Conservation (phyloP, 1,140 invertebrate genomes). For the Eupeodes corollae region DNA sequence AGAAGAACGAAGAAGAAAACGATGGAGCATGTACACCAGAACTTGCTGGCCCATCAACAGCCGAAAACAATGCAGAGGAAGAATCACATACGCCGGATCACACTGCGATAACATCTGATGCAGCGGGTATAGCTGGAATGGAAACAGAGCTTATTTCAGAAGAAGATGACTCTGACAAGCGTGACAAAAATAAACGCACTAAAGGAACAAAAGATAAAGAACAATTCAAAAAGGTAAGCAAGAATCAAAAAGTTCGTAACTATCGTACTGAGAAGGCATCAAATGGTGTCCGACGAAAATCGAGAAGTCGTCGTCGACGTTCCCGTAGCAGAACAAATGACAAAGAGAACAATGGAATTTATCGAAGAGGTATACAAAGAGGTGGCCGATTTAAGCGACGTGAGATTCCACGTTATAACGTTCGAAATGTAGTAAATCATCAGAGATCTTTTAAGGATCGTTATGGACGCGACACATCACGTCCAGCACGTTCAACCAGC, state of each 20-base stretch:
- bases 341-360: slow-evolving; percentile 34
- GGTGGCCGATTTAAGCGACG: slow-evolving; percentile 56
- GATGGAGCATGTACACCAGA: neutral
- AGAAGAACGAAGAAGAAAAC: slow-evolving; percentile 39
- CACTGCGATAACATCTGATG: slow-evolving; percentile 9
- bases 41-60: neutral
- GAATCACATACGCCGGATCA: slow-evolving; percentile 2
- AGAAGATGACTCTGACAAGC: slow-evolving; percentile 47
- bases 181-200: slow-evolving; percentile 43
- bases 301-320: slow-evolving; percentile 6
- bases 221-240: slow-evolving; percentile 70
- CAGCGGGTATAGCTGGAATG: slow-evolving; percentile 45
- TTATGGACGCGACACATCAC: slow-evolving; percentile 60
- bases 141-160: slow-evolving; percentile 63
- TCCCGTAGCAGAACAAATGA: slow-evolving; percentile 27
- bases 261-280: slow-evolving; percentile 55
- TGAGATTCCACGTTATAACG: slow-evolving; percentile 70
- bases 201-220: slow-evolving; percentile 33
- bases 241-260: slow-evolving; percentile 66
- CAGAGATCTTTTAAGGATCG: slow-evolving; percentile 50
- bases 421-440: slow-evolving; percentile 59
- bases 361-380: slow-evolving; percentile 27
- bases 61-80: neutral
- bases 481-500: slow-evolving; percentile 26
- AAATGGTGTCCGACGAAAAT: slow-evolving; percentile 11